These are phyloP conservation scores for Cheilosia impressa DNA, from an alignment of 2,888 invertebrate genomes.

Conservation along the genomic window DNA sequence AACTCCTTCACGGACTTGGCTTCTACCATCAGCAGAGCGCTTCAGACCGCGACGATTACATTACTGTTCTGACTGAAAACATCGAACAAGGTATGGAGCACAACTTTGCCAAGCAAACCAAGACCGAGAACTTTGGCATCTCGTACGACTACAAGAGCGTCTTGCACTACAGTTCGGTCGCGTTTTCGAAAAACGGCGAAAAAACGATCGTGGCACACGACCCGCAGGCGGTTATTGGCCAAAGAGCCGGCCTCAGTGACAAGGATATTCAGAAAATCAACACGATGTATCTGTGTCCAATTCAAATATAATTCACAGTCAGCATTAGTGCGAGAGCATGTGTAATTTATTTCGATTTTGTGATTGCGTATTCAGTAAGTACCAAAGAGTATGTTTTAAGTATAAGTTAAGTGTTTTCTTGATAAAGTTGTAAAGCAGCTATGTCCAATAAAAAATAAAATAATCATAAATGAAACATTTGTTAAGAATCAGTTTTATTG, in stretches of 20 bases:
- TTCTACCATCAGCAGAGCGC: slow-evolving; percentile 93
- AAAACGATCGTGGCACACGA: slow-evolving; percentile 87
- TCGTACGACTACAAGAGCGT: slow-evolving; percentile 91
- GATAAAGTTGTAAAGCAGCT: no score
- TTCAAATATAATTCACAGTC: slow-evolving; percentile 73
- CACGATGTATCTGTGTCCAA: slow-evolving; percentile 81
- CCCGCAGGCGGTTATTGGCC: slow-evolving; percentile 80
- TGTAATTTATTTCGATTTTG: background rate
- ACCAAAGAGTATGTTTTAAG: no score
- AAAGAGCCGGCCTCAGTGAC: slow-evolving; percentile 79
- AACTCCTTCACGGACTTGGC: slow-evolving; percentile 90
- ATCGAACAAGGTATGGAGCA: slow-evolving; percentile 85
- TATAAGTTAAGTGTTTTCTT: no score
- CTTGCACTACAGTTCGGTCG: slow-evolving; percentile 90
- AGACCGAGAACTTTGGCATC: slow-evolving; percentile 87
- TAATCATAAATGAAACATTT: no score
- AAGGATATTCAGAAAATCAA: slow-evolving; percentile 77
- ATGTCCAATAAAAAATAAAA: no score
- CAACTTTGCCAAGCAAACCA: slow-evolving; percentile 88
- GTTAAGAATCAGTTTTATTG: no score
- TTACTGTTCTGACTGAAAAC: slow-evolving; percentile 84
- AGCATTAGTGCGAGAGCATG: background rate
- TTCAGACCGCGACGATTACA: slow-evolving; percentile 89
- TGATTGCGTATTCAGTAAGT: background rate
- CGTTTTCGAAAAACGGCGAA: slow-evolving; percentile 88